phyloP scores from a whole-genome alignment of 2,797 vertebrate genomes.

The Podarcis lilfordi region DNA sequence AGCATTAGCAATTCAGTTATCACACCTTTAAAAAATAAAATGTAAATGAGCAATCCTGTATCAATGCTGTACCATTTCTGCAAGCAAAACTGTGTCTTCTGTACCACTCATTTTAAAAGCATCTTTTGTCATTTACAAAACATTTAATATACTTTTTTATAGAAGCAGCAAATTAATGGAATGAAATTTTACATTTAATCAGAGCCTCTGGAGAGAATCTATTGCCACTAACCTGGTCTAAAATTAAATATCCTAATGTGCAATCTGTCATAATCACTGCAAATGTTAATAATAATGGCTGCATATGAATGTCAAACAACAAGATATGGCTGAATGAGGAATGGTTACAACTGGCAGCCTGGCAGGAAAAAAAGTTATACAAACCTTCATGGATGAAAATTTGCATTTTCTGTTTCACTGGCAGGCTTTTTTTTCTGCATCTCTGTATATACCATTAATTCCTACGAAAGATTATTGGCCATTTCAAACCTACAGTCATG shows the following conservation, averaged over 20 bases:
- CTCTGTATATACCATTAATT: conserved; percentile 1
- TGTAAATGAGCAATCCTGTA: background rate
- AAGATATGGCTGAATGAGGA: conserved; percentile 23
- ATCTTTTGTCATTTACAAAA: background rate
- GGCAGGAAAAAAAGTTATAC: background rate
- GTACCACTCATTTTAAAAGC: background rate
- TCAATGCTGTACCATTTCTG: background rate
- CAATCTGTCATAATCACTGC: conserved; percentile 34
- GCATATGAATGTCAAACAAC: conserved; percentile 16
- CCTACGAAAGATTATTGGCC: background rate
- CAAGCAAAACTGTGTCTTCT: background rate
- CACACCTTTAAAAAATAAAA: background rate
- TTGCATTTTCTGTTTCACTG: background rate
- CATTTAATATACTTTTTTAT: conserved; percentile 2
- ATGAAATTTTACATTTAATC: conserved; percentile 11
- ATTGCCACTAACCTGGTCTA: conserved; percentile 16
- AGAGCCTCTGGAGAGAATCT: conserved; percentile 1
- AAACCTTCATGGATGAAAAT: background rate
- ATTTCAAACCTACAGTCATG: background rate
- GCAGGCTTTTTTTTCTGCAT: background rate
- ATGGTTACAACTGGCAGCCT: conserved; percentile 11
- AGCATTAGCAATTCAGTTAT: background rate
- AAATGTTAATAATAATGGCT: conserved; percentile 34
- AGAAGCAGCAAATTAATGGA: background rate
- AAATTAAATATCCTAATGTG: conserved; percentile 19